These are phyloP conservation scores for Mastomys coucha DNA, from an alignment of 2,113 vertebrate species.

Conservation along the genomic window DNA sequence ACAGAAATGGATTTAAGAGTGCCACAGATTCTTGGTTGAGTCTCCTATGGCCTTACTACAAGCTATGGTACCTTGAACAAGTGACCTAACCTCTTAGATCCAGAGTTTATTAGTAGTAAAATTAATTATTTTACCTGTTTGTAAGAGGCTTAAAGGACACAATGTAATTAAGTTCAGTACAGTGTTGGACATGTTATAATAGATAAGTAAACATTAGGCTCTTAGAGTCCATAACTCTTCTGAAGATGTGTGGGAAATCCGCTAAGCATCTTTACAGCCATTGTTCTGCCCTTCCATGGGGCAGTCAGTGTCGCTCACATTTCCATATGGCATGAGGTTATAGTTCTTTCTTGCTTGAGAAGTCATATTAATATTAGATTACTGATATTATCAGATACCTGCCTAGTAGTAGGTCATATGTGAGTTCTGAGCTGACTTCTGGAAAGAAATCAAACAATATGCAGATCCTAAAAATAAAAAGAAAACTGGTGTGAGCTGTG, in stretches of 20 bases:
- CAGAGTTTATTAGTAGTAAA: not conserved
- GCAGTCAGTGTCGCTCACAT: not conserved
- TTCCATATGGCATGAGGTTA: not conserved
- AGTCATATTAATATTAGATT: not conserved
- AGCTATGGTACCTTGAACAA: not conserved
- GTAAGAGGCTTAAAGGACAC: not conserved
- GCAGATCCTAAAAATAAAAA: not conserved
- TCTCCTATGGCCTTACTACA: not conserved
- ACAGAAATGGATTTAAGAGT: not conserved
- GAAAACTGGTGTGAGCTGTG: not conserved
- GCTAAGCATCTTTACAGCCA: not conserved
- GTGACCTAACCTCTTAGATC: not conserved
- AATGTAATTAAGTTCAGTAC: not conserved
- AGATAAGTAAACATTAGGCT: not conserved
- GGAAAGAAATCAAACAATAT: not conserved
- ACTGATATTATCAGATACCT: not conserved
- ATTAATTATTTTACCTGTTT: not conserved
- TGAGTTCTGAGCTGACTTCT: not conserved
- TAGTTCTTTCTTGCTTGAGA: not conserved
- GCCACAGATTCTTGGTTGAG: not conserved
- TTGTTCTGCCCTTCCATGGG: not conserved
- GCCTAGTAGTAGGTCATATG: not conserved
- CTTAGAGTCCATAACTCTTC: not conserved
- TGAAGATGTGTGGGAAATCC: not conserved
- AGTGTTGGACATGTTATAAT: not conserved